phyloP scores from a whole-genome alignment of 2,888 invertebrate genomes.

The Eustalomyia histrio region DNA sequence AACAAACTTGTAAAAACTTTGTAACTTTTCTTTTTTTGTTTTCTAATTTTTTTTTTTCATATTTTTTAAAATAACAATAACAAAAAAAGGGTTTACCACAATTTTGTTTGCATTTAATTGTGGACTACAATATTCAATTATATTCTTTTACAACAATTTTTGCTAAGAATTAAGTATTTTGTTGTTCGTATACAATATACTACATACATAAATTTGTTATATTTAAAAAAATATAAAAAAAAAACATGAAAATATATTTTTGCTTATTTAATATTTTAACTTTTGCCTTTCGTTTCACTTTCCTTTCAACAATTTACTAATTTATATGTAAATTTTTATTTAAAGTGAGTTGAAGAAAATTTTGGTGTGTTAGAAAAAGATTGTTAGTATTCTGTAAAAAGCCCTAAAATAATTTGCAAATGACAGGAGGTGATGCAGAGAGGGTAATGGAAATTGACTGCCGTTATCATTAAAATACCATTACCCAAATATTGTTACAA shows the following conservation, averaged over 20 bases:
- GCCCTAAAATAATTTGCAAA: not conserved
- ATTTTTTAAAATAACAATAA: not conserved
- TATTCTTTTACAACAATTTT: not conserved
- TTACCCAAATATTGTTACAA: no score
- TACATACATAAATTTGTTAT: no score
- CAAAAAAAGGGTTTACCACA: constrained; percentile 26
- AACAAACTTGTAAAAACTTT: constrained; percentile 19
- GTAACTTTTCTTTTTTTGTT: constrained; percentile 1
- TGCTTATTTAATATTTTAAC: constrained; percentile 37
- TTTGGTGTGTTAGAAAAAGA: not conserved
- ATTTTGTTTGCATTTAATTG: constrained; percentile 45
- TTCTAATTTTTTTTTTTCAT: not conserved
- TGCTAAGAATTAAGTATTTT: constrained; percentile 25
- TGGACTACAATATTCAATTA: constrained; percentile 42
- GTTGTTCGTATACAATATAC: no score
- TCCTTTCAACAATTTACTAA: constrained; percentile 42
- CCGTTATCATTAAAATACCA: no score
- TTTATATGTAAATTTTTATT: constrained; percentile 60
- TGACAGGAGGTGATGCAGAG: no score
- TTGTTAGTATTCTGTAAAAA: constrained; percentile 21
- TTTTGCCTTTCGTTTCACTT: constrained; percentile 14
- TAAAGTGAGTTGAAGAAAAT: constrained; percentile 42
- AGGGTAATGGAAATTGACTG: no score
- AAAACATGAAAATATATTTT: constrained; percentile 22
- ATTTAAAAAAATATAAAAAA: no score